Conservation (phyloP, 92 coral and sea anemone genomes). For the Metridium senile region DNA sequence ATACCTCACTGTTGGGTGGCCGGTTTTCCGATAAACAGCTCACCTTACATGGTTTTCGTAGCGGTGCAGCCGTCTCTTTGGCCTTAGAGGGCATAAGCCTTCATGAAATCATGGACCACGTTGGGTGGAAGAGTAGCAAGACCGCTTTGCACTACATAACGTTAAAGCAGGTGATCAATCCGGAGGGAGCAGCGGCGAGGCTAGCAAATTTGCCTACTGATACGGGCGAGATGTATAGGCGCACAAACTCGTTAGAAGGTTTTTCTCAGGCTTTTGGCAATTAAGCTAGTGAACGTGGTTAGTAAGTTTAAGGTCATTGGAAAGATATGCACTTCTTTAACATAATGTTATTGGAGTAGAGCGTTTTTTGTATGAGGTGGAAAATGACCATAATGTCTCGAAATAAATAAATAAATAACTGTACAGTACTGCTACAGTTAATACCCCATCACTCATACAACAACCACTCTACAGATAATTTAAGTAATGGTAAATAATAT, state of each 20-base stretch:
- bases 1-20: not conserved
- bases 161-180: conserved; percentile 28
- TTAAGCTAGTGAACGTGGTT: not conserved
- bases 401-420: too few relatives aligned
- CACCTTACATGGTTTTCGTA: conserved; percentile 40
- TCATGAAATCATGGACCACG: conserved; percentile 39
- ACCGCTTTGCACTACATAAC: conserved; percentile 31
- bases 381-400: too few relatives aligned
- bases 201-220: too few relatives aligned
- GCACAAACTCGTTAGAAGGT: too few relatives aligned
- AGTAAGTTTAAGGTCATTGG: too few relatives aligned
- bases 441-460: too few relatives aligned
- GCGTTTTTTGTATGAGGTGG: too few relatives aligned
- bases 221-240: too few relatives aligned
- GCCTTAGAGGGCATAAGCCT: conserved; percentile 11
- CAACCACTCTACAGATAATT: not conserved
- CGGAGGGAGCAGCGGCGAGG: too few relatives aligned
- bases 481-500: not conserved
- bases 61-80: conserved; percentile 39
- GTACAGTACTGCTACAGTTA: too few relatives aligned
- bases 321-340: too few relatives aligned
- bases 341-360: too few relatives aligned
- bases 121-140: conserved; percentile 33
- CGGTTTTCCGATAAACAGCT: not conserved
- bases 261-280: conserved; percentile 13